Percentiles rank a stretch among this genome's conserved stretches.
Conservation (phyloP, 1,140 invertebrate species). For the Conopomorpha cramerella region DNA sequence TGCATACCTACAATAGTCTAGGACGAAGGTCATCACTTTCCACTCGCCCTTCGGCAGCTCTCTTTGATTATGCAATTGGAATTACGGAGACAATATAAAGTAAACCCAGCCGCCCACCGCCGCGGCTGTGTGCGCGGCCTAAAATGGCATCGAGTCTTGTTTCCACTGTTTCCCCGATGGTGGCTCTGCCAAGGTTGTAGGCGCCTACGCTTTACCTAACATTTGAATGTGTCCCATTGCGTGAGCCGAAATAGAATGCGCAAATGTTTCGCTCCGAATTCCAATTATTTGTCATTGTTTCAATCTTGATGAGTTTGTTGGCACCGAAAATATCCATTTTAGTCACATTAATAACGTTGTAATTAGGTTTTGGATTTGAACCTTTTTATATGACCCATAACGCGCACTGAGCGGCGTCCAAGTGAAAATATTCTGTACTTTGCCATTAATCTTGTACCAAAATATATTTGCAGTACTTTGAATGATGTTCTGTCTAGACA, state of each 20-base stretch:
- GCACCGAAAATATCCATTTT: conserved; percentile 16
- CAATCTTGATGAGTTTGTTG: conserved; percentile 22
- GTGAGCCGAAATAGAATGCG: conserved; percentile 43
- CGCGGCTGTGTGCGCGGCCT: conserved; percentile 35
- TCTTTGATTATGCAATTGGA: conserved; percentile 32
- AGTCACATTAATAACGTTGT: conserved; percentile 8
- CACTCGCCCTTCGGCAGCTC: background rate
- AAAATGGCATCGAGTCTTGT: conserved; percentile 51
- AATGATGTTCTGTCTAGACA: conserved; percentile 18
- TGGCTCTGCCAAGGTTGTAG: conserved; percentile 34
- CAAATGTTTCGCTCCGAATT: conserved; percentile 41
- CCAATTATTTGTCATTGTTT: conserved; percentile 44
- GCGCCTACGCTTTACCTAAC: conserved; percentile 45
- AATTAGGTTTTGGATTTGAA: background rate
- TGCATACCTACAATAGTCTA: too few species aligned
- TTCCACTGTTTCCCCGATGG: conserved; percentile 34
- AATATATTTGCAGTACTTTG: conserved; percentile 11
- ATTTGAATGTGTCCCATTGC: conserved; percentile 25
- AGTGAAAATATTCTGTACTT: too few species aligned
- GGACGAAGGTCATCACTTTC: background rate
- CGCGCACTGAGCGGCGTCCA: too few species aligned
- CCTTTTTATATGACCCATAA: background rate
- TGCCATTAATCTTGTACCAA: too few species aligned
- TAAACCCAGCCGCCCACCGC: conserved; percentile 31
- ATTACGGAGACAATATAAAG: conserved; percentile 51